phyloP scores from a whole-genome alignment of 2,797 vertebrate species.

The Thamnophis elegans region DNA sequence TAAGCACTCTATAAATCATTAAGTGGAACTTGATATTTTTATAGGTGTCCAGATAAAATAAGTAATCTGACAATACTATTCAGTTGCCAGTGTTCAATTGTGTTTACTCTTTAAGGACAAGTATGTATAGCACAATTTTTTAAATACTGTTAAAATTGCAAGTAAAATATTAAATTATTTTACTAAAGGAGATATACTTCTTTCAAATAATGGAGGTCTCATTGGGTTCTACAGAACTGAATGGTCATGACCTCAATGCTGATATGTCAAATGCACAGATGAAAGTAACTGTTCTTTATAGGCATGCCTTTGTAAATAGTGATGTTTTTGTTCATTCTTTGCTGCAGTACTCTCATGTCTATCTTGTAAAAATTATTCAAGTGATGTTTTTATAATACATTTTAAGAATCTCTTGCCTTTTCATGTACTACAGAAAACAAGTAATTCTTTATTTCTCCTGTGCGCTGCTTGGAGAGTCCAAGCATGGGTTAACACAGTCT shows the following conservation, averaged over 20 bases:
- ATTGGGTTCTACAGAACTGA: not conserved
- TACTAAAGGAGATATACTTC: not conserved
- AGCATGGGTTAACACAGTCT: no score
- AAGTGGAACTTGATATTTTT: not conserved
- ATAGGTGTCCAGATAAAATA: not conserved
- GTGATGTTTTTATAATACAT: conserved; percentile 44
- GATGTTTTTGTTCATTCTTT: conserved; percentile 29
- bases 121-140: not conserved
- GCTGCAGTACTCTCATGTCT: conserved; percentile 28
- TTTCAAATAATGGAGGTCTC: not conserved
- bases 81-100: not conserved
- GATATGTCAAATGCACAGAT: conserved; percentile 22
- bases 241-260: not conserved
- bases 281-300: conserved; percentile 18
- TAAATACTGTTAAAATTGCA: not conserved
- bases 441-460: conserved; percentile 64
- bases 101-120: not conserved
- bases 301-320: conserved; percentile 33
- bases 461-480: no score
- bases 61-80: not conserved
- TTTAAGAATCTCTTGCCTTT: conserved; percentile 57
- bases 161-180: not conserved
- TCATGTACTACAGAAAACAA: conserved; percentile 61
- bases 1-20: not conserved
- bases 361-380: conserved; percentile 15